Conservation (phyloP, 2,888 invertebrate species). For the Heliothis peltigera region DNA sequence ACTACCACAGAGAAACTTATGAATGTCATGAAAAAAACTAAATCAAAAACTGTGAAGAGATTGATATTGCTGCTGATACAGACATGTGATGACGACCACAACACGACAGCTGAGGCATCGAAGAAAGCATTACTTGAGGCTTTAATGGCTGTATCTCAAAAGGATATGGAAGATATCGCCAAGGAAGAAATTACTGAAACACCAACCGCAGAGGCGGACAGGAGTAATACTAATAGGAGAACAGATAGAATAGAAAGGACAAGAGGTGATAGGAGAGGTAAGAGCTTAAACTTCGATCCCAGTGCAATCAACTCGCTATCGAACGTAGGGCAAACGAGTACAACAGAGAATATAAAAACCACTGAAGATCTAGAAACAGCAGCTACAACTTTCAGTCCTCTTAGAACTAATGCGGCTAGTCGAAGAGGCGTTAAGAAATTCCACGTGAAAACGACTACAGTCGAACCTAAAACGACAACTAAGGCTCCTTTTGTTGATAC, state of each 20-base stretch:
- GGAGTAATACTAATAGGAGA: conserved; percentile 73
- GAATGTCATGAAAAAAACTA: conserved; percentile 95
- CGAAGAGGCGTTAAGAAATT: conserved; percentile 83
- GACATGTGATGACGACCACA: conserved; percentile 93
- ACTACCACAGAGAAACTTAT: conserved; percentile 93
- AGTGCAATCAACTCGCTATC: conserved; percentile 82
- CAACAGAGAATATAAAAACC: conserved; percentile 71
- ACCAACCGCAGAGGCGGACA: conserved; percentile 72
- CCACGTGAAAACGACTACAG: conserved; percentile 72
- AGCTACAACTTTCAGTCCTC: conserved; percentile 75
- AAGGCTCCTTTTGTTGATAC: conserved; percentile 73
- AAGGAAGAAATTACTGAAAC: conserved; percentile 74
- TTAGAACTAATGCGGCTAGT: conserved; percentile 72
- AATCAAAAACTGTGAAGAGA: conserved; percentile 93
- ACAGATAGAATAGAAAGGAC: conserved; percentile 70
- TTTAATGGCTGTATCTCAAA: conserved; percentile 91
- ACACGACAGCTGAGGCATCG: conserved; percentile 92
- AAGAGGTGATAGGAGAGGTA: conserved; percentile 75
- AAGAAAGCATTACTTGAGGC: conserved; percentile 92
- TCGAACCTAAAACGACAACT: conserved; percentile 66
- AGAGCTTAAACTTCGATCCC: conserved; percentile 78
- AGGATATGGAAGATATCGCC: conserved; percentile 87
- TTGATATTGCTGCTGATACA: conserved; percentile 94
- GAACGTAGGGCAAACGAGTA: conserved; percentile 67
- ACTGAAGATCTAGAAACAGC: conserved; percentile 71